Conservation (phyloP, 2,888 invertebrate species). For the Ophion ellenae region DNA sequence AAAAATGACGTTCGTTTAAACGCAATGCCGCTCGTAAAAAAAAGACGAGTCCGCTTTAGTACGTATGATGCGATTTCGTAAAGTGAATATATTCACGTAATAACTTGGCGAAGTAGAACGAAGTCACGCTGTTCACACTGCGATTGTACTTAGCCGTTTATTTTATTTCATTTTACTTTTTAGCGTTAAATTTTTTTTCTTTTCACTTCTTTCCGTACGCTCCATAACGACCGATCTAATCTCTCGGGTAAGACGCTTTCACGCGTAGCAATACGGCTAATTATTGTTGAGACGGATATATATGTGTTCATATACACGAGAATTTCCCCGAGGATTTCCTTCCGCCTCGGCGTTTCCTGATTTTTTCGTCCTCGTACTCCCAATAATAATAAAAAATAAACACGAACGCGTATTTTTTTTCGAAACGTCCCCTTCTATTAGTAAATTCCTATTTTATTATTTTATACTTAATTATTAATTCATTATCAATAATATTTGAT, state of each 20-base stretch:
- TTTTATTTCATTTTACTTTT: slow-evolving; percentile 36
- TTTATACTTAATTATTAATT: no score
- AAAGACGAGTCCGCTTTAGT: slow-evolving; percentile 31
- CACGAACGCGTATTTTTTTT: not conserved
- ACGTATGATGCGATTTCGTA: slow-evolving; percentile 6
- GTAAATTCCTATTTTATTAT: no score
- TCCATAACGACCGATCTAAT: slow-evolving; percentile 73
- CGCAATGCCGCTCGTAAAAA: slow-evolving; percentile 27
- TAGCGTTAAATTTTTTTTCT: slow-evolving; percentile 61
- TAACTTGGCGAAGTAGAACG: slow-evolving; percentile 57
- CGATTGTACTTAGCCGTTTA: slow-evolving; percentile 37
- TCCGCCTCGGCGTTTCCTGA: slow-evolving; percentile 73
- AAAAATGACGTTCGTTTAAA: not conserved
- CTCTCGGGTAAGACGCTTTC: slow-evolving; percentile 72
- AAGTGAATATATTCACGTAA: slow-evolving; percentile 49
- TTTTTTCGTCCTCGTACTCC: slow-evolving; percentile 17
- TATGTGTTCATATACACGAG: slow-evolving; percentile 21
- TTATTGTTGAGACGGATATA: slow-evolving; percentile 72
- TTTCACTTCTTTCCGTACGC: slow-evolving; percentile 56
- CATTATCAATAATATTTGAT: no score
- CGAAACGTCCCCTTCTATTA: not conserved
- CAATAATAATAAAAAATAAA: not conserved
- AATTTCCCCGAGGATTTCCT: slow-evolving; percentile 72
- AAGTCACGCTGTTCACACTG: slow-evolving; percentile 44
- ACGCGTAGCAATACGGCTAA: slow-evolving; percentile 75